phyloP scores from a whole-genome alignment of 2,113 vertebrate species.

The Forbesichthys agassizii region DNA sequence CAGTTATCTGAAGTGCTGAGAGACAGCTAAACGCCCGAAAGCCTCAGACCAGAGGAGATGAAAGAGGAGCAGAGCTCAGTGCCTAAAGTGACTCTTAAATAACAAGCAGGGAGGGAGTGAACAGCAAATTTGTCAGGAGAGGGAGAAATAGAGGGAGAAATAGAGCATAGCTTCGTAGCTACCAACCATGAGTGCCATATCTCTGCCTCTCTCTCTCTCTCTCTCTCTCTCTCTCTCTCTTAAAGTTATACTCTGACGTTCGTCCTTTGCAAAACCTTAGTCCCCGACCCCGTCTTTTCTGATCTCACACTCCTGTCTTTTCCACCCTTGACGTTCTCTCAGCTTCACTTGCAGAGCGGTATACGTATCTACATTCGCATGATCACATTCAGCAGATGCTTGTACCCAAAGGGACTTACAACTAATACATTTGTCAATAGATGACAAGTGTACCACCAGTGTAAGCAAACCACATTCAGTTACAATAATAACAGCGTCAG shows the following conservation, averaged over 20 bases:
- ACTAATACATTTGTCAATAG: too few species aligned
- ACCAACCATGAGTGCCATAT: slow-evolving; percentile 8
- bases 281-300: not conserved
- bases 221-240: not conserved
- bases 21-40: slow-evolving; percentile 41
- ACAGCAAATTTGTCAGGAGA: slow-evolving; percentile 9
- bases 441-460: too few species aligned
- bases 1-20: slow-evolving; percentile 45
- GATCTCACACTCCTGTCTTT: not conserved
- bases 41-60: slow-evolving; percentile 39
- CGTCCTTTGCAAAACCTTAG: not conserved
- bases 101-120: slow-evolving; percentile 26
- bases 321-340: not conserved
- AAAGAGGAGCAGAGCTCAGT: slow-evolving; percentile 32
- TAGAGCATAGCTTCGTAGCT: slow-evolving; percentile 8
- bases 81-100: slow-evolving; percentile 45
- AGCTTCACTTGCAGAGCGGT: not conserved
- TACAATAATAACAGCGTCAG: too few species aligned
- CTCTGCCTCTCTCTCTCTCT: slow-evolving; percentile 18
- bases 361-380: too few species aligned
- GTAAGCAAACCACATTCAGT: too few species aligned
- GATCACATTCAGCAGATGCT: too few species aligned
- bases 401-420: too few species aligned
- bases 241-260: not conserved
- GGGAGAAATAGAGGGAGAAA: slow-evolving; percentile 11